phyloP scores from a whole-genome alignment of 2,113 vertebrate genomes.

The Prunella himalayana region DNA sequence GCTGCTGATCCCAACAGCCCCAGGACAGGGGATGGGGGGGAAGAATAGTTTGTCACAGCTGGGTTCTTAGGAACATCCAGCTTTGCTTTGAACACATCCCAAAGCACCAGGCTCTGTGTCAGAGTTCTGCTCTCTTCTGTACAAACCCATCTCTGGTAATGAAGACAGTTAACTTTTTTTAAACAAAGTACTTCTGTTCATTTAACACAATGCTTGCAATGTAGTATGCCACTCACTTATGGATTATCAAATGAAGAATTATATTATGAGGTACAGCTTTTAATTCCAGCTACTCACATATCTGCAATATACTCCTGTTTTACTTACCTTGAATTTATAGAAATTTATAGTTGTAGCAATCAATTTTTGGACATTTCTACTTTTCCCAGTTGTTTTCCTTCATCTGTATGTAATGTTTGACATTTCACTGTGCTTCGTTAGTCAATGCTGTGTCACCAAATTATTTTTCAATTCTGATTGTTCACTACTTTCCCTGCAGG shows the following conservation, averaged over 20 bases:
- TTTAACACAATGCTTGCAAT: not conserved
- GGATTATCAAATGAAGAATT: not conserved
- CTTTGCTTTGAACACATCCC: not conserved
- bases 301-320: not conserved
- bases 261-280: not conserved
- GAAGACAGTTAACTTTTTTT: not conserved
- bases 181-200: not conserved
- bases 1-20: not conserved
- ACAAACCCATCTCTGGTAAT: not conserved
- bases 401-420: not conserved
- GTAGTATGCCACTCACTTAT: not conserved
- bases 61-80: rapidly evolving
- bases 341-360: not conserved
- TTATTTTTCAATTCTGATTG: not conserved
- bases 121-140: not conserved
- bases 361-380: not conserved
- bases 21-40: not conserved
- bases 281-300: not conserved
- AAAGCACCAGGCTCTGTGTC: not conserved
- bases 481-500: not conserved
- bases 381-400: not conserved
- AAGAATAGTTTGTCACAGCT: rapidly evolving
- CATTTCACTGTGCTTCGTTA: not conserved
- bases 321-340: not conserved
- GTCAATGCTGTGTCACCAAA: not conserved